Percentiles rank a stretch among this genome's conserved stretches.
Conservation (phyloP, 2,888 invertebrate genomes). For the Polia nebulosa region DNA sequence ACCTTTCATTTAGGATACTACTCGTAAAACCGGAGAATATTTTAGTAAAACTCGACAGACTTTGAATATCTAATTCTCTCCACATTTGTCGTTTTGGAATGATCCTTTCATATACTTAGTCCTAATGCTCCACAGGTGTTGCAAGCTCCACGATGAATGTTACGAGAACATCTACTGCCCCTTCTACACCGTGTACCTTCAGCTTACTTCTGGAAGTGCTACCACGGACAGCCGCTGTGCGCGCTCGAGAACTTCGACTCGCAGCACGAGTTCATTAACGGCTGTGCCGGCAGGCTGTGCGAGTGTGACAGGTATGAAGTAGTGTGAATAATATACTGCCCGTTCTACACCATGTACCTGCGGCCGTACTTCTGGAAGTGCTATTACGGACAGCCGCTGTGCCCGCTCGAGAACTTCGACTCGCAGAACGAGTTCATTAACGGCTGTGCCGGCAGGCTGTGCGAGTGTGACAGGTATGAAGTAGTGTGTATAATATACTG, state of each 20-base stretch:
- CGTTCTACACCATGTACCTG: constrained; percentile 95
- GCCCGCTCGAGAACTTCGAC: constrained; percentile 91
- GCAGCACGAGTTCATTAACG: constrained; percentile 81
- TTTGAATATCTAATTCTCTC: too few species aligned
- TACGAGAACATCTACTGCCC: constrained; percentile 95
- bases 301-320: constrained; percentile 93
- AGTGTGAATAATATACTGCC: constrained; percentile 93
- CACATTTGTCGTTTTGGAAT: not conserved
- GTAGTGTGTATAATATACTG: constrained; percentile 91
- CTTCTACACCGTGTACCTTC: constrained; percentile 95
- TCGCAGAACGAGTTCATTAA: constrained; percentile 79
- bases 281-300: constrained; percentile 95
- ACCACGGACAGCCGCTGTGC: constrained; percentile 94
- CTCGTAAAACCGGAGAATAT: too few species aligned
- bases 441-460: constrained; percentile 94
- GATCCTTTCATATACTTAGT: too few species aligned
- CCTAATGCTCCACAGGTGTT: constrained; percentile 94
- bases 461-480: constrained; percentile 94
- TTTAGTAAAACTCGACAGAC: too few species aligned
- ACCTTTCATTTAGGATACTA: too few species aligned
- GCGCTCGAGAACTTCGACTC: constrained; percentile 90
- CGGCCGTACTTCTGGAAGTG: constrained; percentile 98
- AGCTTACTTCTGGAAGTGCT: constrained; percentile 97
- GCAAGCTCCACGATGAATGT: constrained; percentile 96
- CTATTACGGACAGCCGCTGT: constrained; percentile 94